A percentile compares a stretch with the other conserved stretches of the same genome.
These are phyloP conservation scores for Engystomops pustulosus DNA, from an alignment of 2,113 vertebrate genomes.

Conservation along the genomic window DNA sequence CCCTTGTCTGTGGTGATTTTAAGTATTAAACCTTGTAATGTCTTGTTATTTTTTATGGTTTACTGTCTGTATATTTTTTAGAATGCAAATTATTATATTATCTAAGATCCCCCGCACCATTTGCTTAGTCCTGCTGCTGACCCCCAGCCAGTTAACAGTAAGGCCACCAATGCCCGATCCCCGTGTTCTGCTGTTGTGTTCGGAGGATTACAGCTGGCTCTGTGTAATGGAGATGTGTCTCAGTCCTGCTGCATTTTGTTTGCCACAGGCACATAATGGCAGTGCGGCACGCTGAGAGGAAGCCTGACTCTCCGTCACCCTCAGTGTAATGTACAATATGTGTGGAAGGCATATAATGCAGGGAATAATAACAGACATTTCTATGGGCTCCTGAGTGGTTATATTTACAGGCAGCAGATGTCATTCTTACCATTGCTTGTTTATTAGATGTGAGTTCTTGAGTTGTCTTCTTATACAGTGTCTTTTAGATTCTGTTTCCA, in stretches of 20 bases:
- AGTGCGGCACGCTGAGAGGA: not conserved
- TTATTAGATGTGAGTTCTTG: not conserved
- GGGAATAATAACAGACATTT: not conserved
- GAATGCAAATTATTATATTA: not conserved
- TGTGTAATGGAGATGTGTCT: not conserved
- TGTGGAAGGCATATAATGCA: not conserved
- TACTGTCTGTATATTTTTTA: too few species aligned
- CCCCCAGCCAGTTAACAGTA: conserved; percentile 4
- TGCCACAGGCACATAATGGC: conserved; percentile 19
- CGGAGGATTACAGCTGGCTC: conserved; percentile 2
- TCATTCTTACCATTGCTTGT: not conserved
- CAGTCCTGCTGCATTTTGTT: conserved; percentile 29
- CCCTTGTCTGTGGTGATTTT: too few species aligned
- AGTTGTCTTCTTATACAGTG: not conserved
- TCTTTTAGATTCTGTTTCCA: too few species aligned
- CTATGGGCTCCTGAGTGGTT: too few species aligned
- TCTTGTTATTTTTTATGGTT: too few species aligned
- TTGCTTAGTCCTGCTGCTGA: not conserved
- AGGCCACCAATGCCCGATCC: not conserved
- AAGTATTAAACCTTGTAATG: too few species aligned
- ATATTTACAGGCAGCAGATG: not conserved
- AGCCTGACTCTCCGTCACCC: conserved; percentile 5
- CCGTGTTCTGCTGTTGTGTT: not conserved
- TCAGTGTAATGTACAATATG: not conserved
- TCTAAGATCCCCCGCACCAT: not conserved